Conservation (phyloP, 2,888 invertebrate species). For the Morinoia aosen region DNA sequence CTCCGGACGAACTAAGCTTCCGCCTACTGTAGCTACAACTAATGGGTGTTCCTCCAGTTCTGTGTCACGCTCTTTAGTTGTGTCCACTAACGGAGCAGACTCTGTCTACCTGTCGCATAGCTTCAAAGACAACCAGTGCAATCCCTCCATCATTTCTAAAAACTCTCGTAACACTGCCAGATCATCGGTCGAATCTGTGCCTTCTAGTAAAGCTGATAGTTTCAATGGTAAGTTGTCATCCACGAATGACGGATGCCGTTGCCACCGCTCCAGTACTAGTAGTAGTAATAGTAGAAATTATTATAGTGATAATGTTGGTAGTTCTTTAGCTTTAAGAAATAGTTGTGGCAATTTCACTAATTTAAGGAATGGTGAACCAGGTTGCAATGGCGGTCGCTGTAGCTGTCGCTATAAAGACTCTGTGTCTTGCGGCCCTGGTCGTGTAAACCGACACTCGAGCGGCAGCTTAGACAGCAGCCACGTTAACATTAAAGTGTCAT, state of each 20-base stretch:
- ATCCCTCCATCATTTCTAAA: slow-evolving; percentile 31
- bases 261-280: slow-evolving; percentile 28
- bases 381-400: background rate
- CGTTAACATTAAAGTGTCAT: background rate
- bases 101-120: slow-evolving; percentile 30
- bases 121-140: slow-evolving; percentile 47
- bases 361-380: slow-evolving; percentile 19
- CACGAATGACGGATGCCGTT: slow-evolving; percentile 28
- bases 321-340: slow-evolving; percentile 23
- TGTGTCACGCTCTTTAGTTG: background rate
- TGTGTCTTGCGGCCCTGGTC: slow-evolving; percentile 16
- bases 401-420: slow-evolving; percentile 16
- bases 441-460: slow-evolving; percentile 36
- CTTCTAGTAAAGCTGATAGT: slow-evolving; percentile 24
- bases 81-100: background rate
- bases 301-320: slow-evolving; percentile 26
- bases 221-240: slow-evolving; percentile 7
- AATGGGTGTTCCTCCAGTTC: background rate
- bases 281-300: slow-evolving; percentile 27
- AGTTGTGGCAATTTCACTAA: slow-evolving; percentile 34
- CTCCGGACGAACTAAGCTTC: background rate
- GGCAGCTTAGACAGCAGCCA: slow-evolving; percentile 28
- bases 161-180: slow-evolving; percentile 49
- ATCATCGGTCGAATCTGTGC: slow-evolving; percentile 48
- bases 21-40: background rate